Conservation (phyloP, 2,113 vertebrate genomes). For the Paramormyrops kingsleyae region DNA sequence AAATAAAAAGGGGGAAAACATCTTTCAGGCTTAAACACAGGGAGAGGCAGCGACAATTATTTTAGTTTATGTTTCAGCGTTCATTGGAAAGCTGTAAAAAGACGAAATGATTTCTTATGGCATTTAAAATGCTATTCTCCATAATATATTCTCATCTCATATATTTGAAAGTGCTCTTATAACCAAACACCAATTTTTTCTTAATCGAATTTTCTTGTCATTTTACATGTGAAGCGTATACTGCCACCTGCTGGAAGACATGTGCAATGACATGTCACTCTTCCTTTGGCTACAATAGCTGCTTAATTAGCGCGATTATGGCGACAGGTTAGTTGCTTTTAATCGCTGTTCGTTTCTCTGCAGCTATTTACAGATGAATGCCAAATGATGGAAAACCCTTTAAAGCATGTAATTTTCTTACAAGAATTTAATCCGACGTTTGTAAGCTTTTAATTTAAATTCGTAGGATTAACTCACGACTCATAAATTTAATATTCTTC, state of each 20-base stretch:
- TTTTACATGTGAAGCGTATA: not conserved
- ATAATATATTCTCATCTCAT: slow-evolving; percentile 17
- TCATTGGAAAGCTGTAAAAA: not conserved
- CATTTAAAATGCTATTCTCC: not conserved
- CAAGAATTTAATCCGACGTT: not conserved
- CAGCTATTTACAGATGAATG: not conserved
- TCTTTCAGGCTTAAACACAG: not conserved
- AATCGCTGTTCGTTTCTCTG: not conserved
- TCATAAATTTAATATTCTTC: not conserved
- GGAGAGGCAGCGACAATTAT: not conserved
- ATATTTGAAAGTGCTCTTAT: slow-evolving; percentile 13
- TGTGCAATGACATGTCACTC: not conserved
- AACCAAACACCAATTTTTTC: not conserved
- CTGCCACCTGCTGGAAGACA: not conserved
- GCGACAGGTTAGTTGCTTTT: not conserved
- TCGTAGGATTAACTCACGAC: not conserved
- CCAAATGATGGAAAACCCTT: not conserved
- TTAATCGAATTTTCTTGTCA: not conserved
- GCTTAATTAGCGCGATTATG: not conserved
- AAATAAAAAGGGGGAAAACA: not conserved
- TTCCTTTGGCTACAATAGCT: not conserved
- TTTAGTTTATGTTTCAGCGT: not conserved
- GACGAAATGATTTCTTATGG: not conserved
- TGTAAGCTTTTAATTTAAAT: not conserved
- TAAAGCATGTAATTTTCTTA: not conserved